Evolutionary conservation across 2,888 invertebrate species (phyloP).

Genomic region (Mantis religiosa): DNA sequence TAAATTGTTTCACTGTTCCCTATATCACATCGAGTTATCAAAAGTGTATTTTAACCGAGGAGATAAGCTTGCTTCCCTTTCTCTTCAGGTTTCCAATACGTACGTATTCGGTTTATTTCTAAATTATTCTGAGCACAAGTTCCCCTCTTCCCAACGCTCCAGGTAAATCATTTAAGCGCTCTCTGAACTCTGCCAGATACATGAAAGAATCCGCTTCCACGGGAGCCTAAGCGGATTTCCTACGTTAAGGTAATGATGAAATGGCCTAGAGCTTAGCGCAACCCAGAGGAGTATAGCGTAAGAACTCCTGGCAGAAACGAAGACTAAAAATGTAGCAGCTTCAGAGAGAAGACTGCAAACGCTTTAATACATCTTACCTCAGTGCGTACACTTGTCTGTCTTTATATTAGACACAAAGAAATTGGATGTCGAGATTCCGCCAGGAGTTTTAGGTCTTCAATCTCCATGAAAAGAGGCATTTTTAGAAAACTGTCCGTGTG

Average conservation of each 20-base stretch:
- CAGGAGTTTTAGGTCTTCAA: too few relatives aligned
- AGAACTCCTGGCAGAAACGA: not conserved
- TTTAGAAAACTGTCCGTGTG: too few relatives aligned
- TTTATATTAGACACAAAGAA: too few relatives aligned
- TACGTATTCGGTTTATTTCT: not conserved
- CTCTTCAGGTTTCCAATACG: not conserved
- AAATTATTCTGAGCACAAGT: not conserved
- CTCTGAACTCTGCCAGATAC: not conserved
- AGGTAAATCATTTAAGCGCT: not conserved
- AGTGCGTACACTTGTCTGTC: too few relatives aligned
- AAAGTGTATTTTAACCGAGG: too few relatives aligned
- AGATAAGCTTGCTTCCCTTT: not conserved
- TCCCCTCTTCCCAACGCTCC: not conserved
- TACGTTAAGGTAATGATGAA: not conserved
- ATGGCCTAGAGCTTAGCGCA: not conserved
- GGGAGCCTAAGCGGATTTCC: not conserved
- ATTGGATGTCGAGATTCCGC: too few relatives aligned
- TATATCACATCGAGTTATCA: too few relatives aligned
- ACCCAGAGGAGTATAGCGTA: not conserved
- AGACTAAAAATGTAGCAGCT: not conserved
- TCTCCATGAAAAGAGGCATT: too few relatives aligned
- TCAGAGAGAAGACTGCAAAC: not conserved
- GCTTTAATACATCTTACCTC: too few relatives aligned
- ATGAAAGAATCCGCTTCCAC: not conserved
- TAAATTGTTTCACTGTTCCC: too few relatives aligned